Base-by-base conservation (phyloP, 64 coral and sea anemone genomes). In the Hydrozoanthus tunicans region DNA sequence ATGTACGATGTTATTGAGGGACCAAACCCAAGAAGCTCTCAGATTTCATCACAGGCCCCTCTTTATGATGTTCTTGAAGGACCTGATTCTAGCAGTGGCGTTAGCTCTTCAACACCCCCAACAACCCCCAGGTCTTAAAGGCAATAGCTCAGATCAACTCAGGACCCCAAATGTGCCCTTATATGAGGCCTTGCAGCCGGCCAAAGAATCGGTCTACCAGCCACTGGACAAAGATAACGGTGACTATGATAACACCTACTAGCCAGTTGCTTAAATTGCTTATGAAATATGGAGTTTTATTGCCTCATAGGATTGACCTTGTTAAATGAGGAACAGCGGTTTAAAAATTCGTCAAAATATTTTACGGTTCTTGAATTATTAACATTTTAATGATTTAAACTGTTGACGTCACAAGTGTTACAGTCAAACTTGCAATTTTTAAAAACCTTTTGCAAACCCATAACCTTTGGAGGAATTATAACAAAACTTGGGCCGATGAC, bases 121-220 rank as follows among this genome's bases (percentile, higher is more conserved):
- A 64, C 61, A 83, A 51, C 3, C 62, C 14, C 6, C 32, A 27
- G 67, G 67, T 6, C 5, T 56, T 58, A 43, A 25, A 51, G 0
- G 13, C 26, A 53, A 15, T 15, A 3, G 7, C 24, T 32, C 5
- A 65, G 80, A 1, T 64, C 8, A 65, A 65, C 15, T 43, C 43
- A 32, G 27, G 5, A 5, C 58, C 27, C 9, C 62, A 15, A 43
- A 85, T 20, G 14, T 53, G 7, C 82, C 82, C 6, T 58, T 85
- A n/a, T 85, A 85, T 54, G 67, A 86, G 66, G 67, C 67, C 7
- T 67, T 86, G 5, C 53, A 86, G 11, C 83, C 83, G 17, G 23
- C 83, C 9, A 70, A 67, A 71, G 83, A 86, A 17, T 86, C 83
- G 5, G 73, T 86, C n/a, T 86, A 86, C 83, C 67, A 86, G 17